phyloP scores from a whole-genome alignment of 2,113 vertebrate genomes.

The Turnix velox region DNA sequence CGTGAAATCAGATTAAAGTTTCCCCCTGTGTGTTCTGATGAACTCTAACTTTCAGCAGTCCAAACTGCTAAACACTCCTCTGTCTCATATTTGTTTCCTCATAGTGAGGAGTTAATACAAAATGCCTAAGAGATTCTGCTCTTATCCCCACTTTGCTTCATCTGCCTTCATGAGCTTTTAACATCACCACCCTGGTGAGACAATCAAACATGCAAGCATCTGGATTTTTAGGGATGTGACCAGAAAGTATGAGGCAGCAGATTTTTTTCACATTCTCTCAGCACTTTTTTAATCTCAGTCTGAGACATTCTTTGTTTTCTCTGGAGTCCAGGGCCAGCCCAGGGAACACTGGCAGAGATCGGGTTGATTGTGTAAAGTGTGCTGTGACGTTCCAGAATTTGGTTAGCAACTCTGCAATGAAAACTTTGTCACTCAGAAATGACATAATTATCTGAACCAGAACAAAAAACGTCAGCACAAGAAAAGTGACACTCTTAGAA shows the following conservation, averaged over 20 bases:
- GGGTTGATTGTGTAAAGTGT: background rate
- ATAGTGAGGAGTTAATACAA: background rate
- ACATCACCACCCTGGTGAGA: background rate
- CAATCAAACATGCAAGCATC: background rate
- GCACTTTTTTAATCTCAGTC: background rate
- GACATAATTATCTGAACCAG: background rate
- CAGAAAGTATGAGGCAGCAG: background rate
- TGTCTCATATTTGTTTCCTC: background rate
- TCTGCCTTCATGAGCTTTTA: background rate
- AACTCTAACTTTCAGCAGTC: background rate
- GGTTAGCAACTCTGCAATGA: background rate
- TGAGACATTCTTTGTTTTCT: constrained; percentile 21
- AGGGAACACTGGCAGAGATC: background rate
- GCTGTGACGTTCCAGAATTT: background rate
- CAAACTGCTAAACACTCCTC: background rate
- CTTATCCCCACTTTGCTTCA: background rate
- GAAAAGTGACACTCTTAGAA: background rate
- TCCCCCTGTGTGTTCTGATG: background rate
- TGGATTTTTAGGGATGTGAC: background rate
- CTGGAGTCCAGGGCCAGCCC: background rate
- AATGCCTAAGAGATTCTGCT: background rate
- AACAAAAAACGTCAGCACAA: background rate
- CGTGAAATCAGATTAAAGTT: background rate
- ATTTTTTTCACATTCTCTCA: background rate
- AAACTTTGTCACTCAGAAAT: background rate